phyloP scores from a whole-genome alignment of 2,113 vertebrate species.

The Neofelis nebulosa region DNA sequence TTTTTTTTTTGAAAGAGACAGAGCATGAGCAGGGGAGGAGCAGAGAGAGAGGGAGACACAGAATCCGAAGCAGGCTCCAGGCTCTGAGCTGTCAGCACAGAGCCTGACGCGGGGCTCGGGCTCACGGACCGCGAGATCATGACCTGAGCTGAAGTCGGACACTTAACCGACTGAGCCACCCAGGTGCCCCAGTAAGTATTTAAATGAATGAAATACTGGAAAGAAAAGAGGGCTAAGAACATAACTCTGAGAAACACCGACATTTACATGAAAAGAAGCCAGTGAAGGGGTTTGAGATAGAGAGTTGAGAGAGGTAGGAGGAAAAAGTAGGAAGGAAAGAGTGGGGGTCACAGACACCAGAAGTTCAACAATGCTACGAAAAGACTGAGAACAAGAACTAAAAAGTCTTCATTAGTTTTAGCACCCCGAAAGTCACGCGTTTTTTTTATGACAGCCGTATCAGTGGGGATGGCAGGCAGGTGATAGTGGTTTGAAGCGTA shows the following conservation, averaged over 20 bases:
- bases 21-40: too few relatives aligned
- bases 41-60: too few relatives aligned
- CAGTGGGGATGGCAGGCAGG: background rate
- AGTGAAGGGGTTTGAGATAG: background rate
- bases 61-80: too few relatives aligned
- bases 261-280: background rate
- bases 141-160: too few relatives aligned
- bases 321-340: background rate
- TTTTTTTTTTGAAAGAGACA: too few relatives aligned
- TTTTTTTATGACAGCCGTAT: background rate
- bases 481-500: background rate
- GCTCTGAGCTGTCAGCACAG: too few relatives aligned
- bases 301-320: background rate
- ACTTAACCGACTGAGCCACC: too few relatives aligned
- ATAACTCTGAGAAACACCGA: background rate
- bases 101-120: rapidly evolving
- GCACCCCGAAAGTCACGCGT: background rate
- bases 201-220: conserved; percentile 31
- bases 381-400: background rate
- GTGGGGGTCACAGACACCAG: background rate
- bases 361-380: background rate
- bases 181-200: background rate
- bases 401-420: background rate
- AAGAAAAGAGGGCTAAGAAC: background rate
- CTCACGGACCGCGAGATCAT: too few relatives aligned